Conservation (phyloP, 1,140 invertebrate species). For the Epicauta chinensis region DNA sequence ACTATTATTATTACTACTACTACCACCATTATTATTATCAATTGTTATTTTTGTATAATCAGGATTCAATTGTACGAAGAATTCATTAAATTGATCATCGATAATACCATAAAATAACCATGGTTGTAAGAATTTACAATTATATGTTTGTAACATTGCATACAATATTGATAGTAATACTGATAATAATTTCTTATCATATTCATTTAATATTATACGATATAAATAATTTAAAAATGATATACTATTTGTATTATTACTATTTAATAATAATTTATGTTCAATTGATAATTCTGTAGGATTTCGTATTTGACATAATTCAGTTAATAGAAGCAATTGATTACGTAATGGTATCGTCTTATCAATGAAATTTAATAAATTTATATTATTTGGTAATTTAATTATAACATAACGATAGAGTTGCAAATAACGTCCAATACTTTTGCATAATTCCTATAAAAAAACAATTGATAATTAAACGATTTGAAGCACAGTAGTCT, state of each 20-base stretch:
- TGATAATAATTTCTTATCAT: constrained; percentile 30
- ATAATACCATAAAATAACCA: constrained; percentile 40
- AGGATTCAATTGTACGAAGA: constrained; percentile 34
- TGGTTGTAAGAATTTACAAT: constrained; percentile 32
- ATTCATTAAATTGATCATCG: constrained; percentile 40
- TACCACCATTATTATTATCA: too few relatives aligned
- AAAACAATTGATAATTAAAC: constrained; percentile 16
- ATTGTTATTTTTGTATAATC: constrained; percentile 22
- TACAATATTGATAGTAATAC: constrained; percentile 37
- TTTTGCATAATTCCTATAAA: constrained; percentile 39
- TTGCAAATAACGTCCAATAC: constrained; percentile 34
- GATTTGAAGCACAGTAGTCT: too few relatives aligned
- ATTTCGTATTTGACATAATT: constrained; percentile 35
- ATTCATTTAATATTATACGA: constrained; percentile 29
- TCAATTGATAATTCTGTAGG: constrained; percentile 13
- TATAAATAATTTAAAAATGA: constrained; percentile 39
- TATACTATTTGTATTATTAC: constrained; percentile 32
- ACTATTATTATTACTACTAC: constrained; percentile 12
- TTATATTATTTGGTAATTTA: constrained; percentile 28
- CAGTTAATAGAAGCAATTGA: constrained; percentile 32
- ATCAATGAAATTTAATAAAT: constrained; percentile 29
- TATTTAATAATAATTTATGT: not conserved
- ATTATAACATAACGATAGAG: constrained; percentile 33
- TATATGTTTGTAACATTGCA: constrained; percentile 12
- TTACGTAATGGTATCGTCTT: constrained; percentile 29